Percentiles rank a stretch among this genome's conserved stretches.
Conservation (phyloP, 2,888 invertebrate species). For the Diachrysia chrysitis region DNA sequence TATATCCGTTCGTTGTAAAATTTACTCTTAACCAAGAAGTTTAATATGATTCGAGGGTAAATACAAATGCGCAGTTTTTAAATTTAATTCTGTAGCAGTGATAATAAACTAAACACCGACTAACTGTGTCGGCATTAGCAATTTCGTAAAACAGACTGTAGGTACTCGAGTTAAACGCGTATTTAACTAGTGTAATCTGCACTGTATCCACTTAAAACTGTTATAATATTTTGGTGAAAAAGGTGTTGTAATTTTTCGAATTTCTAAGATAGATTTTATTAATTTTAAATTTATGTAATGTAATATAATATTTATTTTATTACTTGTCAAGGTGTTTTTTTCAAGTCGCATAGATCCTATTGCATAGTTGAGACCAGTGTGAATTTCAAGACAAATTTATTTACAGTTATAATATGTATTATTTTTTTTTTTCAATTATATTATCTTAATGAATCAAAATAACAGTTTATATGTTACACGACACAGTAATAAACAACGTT, state of each 20-base stretch:
- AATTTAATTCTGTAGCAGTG: constrained; percentile 17
- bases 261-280: background rate
- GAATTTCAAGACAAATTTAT: no score
- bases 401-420: no score
- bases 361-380: no score
- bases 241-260: background rate
- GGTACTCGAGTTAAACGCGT: constrained; percentile 21
- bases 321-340: no score
- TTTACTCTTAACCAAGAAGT: background rate
- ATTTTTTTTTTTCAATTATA: no score
- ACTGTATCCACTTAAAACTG: constrained; percentile 11
- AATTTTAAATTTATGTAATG: no score
- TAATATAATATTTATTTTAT: no score
- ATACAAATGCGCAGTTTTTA: constrained; percentile 22
- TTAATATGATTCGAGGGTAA: background rate
- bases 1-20: no score
- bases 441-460: no score
- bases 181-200: constrained; percentile 27
- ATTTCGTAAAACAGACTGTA: constrained; percentile 28
- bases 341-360: no score
- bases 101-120: constrained; percentile 37
- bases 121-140: constrained; percentile 38
- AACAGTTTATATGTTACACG: no score
- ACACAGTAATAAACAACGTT: background rate
- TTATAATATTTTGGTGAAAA: background rate